Evolutionary conservation across 2,113 vertebrate genomes (phyloP).

Genomic region (Genyomyrus donnyi): DNA sequence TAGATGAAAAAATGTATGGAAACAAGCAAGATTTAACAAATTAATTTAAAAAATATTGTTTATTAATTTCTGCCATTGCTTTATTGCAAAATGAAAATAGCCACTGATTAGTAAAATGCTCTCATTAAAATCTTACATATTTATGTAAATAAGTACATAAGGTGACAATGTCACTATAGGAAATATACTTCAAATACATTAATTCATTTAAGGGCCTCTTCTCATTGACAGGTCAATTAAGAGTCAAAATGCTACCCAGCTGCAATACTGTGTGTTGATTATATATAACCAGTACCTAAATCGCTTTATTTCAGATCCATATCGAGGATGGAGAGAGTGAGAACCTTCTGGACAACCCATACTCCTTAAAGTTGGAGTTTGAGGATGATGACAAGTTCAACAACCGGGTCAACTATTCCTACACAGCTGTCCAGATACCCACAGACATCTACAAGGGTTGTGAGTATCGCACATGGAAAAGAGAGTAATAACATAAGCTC

Average conservation of each 20-base stretch:
- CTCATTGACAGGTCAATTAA: background rate
- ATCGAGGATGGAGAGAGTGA: constrained; percentile 74
- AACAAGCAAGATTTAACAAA: background rate
- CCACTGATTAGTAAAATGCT: background rate
- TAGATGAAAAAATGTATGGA: background rate
- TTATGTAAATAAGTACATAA: background rate
- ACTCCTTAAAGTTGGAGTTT: constrained; percentile 83
- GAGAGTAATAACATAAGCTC: background rate
- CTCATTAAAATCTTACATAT: background rate
- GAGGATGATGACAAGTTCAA: constrained; percentile 87
- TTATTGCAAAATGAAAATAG: background rate
- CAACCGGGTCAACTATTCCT: constrained; percentile 95
- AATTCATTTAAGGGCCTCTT: background rate
- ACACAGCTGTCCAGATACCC: constrained; percentile 93
- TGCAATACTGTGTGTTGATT: background rate
- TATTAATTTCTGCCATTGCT: background rate
- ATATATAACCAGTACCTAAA: background rate
- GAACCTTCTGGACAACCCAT: constrained; percentile 64
- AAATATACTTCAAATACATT: background rate
- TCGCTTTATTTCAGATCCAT: constrained; percentile 49
- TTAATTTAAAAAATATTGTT: background rate
- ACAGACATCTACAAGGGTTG: constrained; percentile 99
- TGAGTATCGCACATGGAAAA: constrained; percentile 59
- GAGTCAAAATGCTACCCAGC: background rate
- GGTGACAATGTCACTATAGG: background rate